Conservation (phyloP, 1,140 invertebrate species). For the Streblospio benedicti region DNA sequence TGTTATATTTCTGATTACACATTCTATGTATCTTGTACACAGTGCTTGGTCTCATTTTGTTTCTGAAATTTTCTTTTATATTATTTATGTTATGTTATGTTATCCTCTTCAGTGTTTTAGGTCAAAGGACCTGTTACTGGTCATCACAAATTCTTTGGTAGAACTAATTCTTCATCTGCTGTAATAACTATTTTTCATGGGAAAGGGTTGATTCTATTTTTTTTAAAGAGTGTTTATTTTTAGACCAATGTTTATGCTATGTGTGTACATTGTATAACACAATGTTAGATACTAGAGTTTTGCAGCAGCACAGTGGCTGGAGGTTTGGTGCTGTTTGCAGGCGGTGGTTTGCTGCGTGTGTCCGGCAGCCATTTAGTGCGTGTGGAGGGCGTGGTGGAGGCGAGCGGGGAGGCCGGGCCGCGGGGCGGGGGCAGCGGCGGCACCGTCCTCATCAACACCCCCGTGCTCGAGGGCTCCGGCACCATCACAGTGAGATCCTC, state of each 20-base stretch:
- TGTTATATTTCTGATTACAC: not conserved
- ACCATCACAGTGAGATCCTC: constrained; percentile 19
- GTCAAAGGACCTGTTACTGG: too few species aligned
- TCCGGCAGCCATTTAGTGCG: constrained; percentile 8
- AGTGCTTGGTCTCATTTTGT: not conserved
- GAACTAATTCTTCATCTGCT: too few species aligned
- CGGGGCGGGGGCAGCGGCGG: constrained; percentile 26
- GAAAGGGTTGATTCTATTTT: too few species aligned
- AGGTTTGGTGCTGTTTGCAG: not conserved
- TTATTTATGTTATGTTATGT: not conserved
- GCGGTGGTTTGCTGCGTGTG: constrained; percentile 9
- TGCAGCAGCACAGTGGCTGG: constrained; percentile 19
- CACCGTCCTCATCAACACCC: constrained; percentile 23
- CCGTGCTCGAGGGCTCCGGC: constrained; percentile 28
- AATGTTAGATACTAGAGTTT: constrained; percentile 29
- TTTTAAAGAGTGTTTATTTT: too few species aligned
- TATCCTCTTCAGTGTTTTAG: not conserved
- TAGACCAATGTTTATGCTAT: not conserved
- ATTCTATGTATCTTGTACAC: not conserved
- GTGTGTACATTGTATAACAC: not conserved
- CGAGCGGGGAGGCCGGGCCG: not conserved
- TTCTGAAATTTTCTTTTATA: not conserved
- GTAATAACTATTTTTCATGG: too few species aligned
- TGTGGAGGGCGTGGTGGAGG: constrained; percentile 6
- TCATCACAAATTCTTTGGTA: too few species aligned